Evolutionary conservation across 2,797 vertebrate genomes (phyloP), one percentile per base, ranked within the genome.

Genomic region (Aldrovandia affinis): DNA sequence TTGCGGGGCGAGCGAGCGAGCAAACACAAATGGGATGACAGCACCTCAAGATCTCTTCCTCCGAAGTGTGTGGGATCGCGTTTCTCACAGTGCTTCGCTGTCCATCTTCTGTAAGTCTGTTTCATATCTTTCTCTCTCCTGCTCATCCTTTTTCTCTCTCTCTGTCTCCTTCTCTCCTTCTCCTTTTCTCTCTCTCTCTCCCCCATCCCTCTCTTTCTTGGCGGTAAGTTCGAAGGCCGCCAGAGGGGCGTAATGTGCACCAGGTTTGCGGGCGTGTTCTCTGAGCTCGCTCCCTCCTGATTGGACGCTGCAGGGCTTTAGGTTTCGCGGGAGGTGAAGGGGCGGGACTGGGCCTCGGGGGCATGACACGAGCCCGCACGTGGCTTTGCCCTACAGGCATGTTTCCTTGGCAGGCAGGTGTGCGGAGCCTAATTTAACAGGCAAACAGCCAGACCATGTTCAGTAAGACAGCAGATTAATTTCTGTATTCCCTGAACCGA

Each of bases 111-210:
- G 42, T 63, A 39, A 15, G 20, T 52, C 55, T 20, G 39, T 63
- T 55, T 50, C 20, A 78, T 83, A 81, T 30, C 68, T 55, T 39
- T 85, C 59, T 73, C 77, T 3, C 75, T 81, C 55, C n/a, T 6
- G 50, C 47, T 73, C 30, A 57, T 75, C 83, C 81, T 73, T 3
- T 78, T 63, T 80, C 18, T 83, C 57, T 65, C n/a, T 55, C 70
- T 15, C 10, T 20, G 68, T 18, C 14, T 83, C 70, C 8, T 57
- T 85, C 70, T 83, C 73, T 52, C 42, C 83, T 82, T 83, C n/a
- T 68, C 25, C 6, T 63, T 47, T 47, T 30, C 33, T 22, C 59
- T 63, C 57, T 63, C 80, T 63, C 50, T 39, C 57, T 44, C n/a
- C 65, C 1, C 39, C n/a, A n/a, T n/a, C n/a, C n/a, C 28, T 36